phyloP scores from a whole-genome alignment of 2,888 invertebrate genomes.

The Stratiomys singularior region DNA sequence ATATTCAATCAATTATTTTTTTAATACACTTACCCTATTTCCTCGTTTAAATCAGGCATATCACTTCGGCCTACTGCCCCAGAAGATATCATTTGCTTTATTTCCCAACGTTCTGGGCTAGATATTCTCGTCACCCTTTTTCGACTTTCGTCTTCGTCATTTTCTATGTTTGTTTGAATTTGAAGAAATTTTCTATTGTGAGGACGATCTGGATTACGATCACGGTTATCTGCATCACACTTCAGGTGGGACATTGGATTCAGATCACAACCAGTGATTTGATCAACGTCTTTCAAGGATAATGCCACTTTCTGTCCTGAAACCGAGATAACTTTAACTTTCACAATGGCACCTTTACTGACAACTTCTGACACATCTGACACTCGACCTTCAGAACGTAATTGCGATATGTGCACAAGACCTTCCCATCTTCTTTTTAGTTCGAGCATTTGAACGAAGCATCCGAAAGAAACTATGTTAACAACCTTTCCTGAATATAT shows the following conservation, averaged over 20 bases:
- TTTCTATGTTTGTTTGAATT: slow-evolving; percentile 70
- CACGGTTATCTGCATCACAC: slow-evolving; percentile 68
- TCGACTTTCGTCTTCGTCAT: slow-evolving; percentile 82
- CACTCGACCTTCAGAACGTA: slow-evolving; percentile 92
- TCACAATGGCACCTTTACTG: slow-evolving; percentile 86
- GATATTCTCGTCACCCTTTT: slow-evolving; percentile 92
- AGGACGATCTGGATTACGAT: slow-evolving; percentile 94
- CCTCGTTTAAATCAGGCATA: slow-evolving; percentile 97
- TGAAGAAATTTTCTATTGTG: slow-evolving; percentile 71
- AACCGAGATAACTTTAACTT: slow-evolving; percentile 90
- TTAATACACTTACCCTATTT: slow-evolving; percentile 77
- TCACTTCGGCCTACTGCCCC: slow-evolving; percentile 93
- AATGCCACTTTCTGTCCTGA: slow-evolving; percentile 96
- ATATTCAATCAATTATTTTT: not conserved
- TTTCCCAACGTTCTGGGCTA: slow-evolving; percentile 97
- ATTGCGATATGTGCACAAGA: slow-evolving; percentile 95
- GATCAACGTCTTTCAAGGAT: slow-evolving; percentile 98
- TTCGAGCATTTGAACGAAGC: slow-evolving; percentile 96
- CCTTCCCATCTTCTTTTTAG: slow-evolving; percentile 92
- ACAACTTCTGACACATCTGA: slow-evolving; percentile 95
- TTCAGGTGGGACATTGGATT: slow-evolving; percentile 84
- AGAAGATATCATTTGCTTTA: slow-evolving; percentile 96
- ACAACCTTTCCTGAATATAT: slow-evolving; percentile 95
- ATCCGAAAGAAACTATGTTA: slow-evolving; percentile 97
- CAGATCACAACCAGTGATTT: slow-evolving; percentile 91